Conservation (phyloP, 2,113 vertebrate genomes). For the Elgaria multicarinata region DNA sequence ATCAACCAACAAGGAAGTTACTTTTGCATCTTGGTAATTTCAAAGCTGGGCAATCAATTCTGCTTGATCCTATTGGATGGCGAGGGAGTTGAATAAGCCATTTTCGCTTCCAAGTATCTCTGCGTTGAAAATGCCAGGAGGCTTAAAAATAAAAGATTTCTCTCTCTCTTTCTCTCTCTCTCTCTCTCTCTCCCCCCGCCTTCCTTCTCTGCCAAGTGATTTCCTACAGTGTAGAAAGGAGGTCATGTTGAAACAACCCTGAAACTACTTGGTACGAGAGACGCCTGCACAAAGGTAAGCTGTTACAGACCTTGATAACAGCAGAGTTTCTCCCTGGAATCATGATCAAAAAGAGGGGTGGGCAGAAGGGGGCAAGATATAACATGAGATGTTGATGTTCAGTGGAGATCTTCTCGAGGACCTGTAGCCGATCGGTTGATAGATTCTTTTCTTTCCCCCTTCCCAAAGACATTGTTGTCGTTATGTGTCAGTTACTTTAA, state of each 20-base stretch:
- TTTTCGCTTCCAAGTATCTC: slow-evolving; percentile 65
- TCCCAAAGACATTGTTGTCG: neutral
- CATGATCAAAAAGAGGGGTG: neutral
- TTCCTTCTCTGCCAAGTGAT: slow-evolving; percentile 27
- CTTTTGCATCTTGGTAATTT: slow-evolving; percentile 67
- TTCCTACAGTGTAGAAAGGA: slow-evolving; percentile 57
- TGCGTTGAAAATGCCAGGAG: slow-evolving; percentile 38
- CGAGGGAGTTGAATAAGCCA: slow-evolving; percentile 55
- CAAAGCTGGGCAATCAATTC: slow-evolving; percentile 71
- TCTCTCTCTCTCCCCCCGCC: fast-evolving
- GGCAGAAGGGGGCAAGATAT: neutral
- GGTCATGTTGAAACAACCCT: slow-evolving; percentile 53
- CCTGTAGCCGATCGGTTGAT: fast-evolving
- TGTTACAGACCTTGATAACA: slow-evolving; percentile 25
- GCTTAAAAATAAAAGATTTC: slow-evolving; percentile 39
- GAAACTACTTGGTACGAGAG: neutral
- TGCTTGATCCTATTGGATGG: slow-evolving; percentile 66
- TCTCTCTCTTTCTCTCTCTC: too few species aligned
- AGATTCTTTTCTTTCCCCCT: neutral
- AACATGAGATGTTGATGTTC: neutral
- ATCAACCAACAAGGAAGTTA: slow-evolving; percentile 32
- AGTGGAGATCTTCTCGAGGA: neutral
- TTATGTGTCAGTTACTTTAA: neutral
- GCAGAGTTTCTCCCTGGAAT: neutral
- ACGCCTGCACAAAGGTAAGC: slow-evolving; percentile 39